These are phyloP conservation scores for Alsophila aescularia DNA, from an alignment of 2,888 invertebrate species.

Conservation along the genomic window DNA sequence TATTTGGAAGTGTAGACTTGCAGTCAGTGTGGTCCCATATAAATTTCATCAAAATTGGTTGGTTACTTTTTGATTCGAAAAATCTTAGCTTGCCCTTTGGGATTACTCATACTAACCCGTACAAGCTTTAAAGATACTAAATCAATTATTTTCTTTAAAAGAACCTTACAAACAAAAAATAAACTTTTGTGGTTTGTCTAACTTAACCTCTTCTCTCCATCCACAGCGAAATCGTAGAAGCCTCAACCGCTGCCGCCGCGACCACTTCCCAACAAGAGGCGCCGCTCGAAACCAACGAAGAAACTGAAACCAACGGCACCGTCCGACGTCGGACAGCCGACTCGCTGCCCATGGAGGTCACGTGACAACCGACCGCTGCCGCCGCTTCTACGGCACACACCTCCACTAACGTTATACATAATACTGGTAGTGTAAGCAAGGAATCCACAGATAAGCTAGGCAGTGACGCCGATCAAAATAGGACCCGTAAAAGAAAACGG, in stretches of 20 bases:
- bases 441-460: background rate
- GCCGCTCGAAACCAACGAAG: slow-evolving; percentile 27
- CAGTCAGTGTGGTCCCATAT: too few species aligned
- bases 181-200: too few species aligned
- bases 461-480: background rate
- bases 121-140: too few species aligned
- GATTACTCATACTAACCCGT: too few species aligned
- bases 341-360: slow-evolving; percentile 77
- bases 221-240: slow-evolving; percentile 62
- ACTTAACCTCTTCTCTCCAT: background rate
- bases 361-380: slow-evolving; percentile 63
- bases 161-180: too few species aligned
- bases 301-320: slow-evolving; percentile 50
- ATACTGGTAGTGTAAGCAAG: background rate
- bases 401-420: slow-evolving; percentile 2
- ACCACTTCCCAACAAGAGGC: slow-evolving; percentile 40
- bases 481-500: too few species aligned
- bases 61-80: too few species aligned
- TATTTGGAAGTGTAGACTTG: too few species aligned
- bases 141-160: too few species aligned
- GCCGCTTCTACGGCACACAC: slow-evolving; percentile 4
- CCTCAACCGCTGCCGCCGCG: slow-evolving; percentile 46
- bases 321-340: slow-evolving; percentile 58
- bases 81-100: too few species aligned
- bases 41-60: too few species aligned